phyloP scores from a whole-genome alignment of 1,140 invertebrate species.

The Trachymyrmex septentrionalis region DNA sequence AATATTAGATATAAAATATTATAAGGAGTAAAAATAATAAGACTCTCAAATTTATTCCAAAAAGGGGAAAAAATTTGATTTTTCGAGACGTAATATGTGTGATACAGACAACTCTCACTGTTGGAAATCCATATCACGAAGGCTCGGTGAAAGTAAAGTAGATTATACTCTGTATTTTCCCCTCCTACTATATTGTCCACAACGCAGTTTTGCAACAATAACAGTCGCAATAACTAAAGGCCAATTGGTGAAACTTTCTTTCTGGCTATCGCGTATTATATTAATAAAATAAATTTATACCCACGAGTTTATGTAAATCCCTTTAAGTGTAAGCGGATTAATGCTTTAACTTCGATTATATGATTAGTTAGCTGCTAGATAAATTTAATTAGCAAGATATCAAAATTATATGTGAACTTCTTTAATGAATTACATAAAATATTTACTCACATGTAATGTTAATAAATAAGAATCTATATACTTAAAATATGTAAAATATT shows the following conservation, averaged over 20 bases:
- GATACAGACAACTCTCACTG: conserved; percentile 74
- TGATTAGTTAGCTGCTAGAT: background rate
- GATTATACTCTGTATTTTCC: conserved; percentile 66
- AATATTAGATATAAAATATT: background rate
- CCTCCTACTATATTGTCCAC: background rate
- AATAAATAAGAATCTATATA: conserved; percentile 11
- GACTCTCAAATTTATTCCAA: conserved; percentile 2
- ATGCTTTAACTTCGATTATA: conserved; percentile 1
- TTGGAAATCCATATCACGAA: conserved; percentile 56
- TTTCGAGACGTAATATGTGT: background rate
- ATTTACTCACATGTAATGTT: conserved; percentile 5
- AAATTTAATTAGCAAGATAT: background rate
- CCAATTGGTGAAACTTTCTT: conserved; percentile 62
- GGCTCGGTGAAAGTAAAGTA: conserved; percentile 79
- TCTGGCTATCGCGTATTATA: background rate
- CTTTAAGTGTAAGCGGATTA: conserved; percentile 3
- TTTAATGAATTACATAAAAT: background rate
- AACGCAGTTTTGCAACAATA: conserved; percentile 13
- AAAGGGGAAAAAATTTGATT: conserved; percentile 11
- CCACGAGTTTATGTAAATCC: background rate
- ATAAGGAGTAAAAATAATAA: background rate
- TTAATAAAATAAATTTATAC: background rate
- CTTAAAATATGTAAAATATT: background rate
- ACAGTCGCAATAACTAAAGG: conserved; percentile 4
- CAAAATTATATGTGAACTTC: background rate